Percentiles rank a stretch among this genome's conserved stretches.
phyloP scores from a whole-genome alignment of 2,797 vertebrate species.

The Enteromius fasciolatus region DNA sequence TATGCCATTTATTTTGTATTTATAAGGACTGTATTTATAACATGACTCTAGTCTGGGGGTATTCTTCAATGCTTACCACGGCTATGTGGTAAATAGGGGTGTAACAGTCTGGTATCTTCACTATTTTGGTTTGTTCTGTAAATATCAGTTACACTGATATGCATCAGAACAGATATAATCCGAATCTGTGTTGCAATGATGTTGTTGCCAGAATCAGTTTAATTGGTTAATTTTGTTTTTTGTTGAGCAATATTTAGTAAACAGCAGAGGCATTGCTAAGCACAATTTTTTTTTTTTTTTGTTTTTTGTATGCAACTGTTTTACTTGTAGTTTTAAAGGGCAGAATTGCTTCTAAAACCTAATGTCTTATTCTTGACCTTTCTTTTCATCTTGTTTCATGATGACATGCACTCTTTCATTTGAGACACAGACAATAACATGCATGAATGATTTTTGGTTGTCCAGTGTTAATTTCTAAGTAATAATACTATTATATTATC shows the following conservation, averaged over 20 bases:
- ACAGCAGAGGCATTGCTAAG: not conserved
- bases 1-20: not conserved
- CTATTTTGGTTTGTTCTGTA: not conserved
- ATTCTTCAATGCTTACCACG: not conserved
- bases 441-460: slow-evolving; percentile 4
- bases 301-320: not conserved
- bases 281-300: not conserved
- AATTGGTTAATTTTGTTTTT: not conserved
- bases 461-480: not conserved
- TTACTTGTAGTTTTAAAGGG: not conserved
- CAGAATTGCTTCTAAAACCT: slow-evolving; percentile 1
- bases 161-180: too few species aligned
- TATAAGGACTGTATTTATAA: not conserved
- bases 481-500: not conserved
- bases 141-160: not conserved
- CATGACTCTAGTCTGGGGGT: not conserved
- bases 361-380: not conserved
- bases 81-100: not conserved
- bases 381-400: not conserved
- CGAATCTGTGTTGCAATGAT: not conserved
- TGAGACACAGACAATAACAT: not conserved
- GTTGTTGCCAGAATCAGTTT: not conserved
- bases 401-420: not conserved
- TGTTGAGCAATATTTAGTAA: not conserved
- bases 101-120: not conserved